Conservation (phyloP, 2,888 invertebrate species). For the Vandiemenella viatica region DNA sequence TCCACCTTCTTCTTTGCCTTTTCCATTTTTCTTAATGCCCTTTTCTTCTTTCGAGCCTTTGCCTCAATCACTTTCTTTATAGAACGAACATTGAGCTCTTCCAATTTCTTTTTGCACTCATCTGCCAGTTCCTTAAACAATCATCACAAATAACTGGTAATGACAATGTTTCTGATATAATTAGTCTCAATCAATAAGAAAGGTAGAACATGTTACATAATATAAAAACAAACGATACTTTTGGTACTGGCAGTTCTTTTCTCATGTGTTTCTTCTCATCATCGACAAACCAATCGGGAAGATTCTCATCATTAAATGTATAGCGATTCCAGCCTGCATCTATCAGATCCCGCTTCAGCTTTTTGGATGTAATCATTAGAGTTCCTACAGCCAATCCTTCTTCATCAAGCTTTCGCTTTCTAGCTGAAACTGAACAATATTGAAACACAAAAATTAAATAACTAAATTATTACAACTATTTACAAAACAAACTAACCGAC, state of each 20-base stretch:
- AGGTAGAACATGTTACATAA: not conserved
- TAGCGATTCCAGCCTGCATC: conserved; percentile 90
- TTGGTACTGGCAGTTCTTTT: conserved; percentile 69
- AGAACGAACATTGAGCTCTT: conserved; percentile 83
- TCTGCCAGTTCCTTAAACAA: conserved; percentile 54
- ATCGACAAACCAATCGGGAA: conserved; percentile 91
- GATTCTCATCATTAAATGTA: conserved; percentile 74
- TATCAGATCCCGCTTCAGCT: conserved; percentile 73
- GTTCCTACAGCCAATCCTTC: conserved; percentile 87
- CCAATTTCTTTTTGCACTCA: conserved; percentile 66
- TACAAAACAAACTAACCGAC: not conserved
- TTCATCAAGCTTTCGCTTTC: conserved; percentile 54
- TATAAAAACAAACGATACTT: conserved; percentile 34
- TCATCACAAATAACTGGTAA: no score
- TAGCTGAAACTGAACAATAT: not conserved
- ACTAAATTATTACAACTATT: not conserved
- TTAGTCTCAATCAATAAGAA: not conserved
- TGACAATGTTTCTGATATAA: not conserved
- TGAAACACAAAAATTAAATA: not conserved
- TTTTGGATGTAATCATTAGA: conserved; percentile 78
- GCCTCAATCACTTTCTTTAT: conserved; percentile 98
- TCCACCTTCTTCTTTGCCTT: conserved; percentile 94
- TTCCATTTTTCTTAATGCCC: conserved; percentile 69
- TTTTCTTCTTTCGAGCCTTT: conserved; percentile 91
- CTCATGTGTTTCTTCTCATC: conserved; percentile 87